A percentile compares a stretch with the other conserved stretches of the same genome.
These are phyloP conservation scores for Uropetala carovei DNA, from an alignment of 2,888 invertebrate genomes.

Conservation along the genomic window DNA sequence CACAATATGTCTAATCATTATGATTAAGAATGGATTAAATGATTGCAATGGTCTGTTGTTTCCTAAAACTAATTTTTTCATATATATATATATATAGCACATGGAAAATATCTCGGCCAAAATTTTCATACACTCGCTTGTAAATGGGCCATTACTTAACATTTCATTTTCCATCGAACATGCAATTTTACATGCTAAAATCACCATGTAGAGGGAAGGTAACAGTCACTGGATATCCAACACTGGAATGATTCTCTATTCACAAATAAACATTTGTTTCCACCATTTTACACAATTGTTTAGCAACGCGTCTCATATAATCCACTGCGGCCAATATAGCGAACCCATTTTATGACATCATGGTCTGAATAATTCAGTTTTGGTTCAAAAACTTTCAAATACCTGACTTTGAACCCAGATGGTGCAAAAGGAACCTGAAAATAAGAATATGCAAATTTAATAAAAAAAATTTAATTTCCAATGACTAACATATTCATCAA, in stretches of 20 bases:
- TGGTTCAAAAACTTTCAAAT: conserved; percentile 99
- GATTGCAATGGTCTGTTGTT: conserved; percentile 20
- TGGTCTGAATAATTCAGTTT: conserved; percentile 99
- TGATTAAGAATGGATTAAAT: conserved; percentile 31
- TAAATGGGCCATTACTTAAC: conserved; percentile 23
- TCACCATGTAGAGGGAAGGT: conserved; percentile 41
- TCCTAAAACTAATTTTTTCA: conserved; percentile 43
- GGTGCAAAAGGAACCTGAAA: conserved; percentile 97
- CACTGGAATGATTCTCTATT: conserved; percentile 63
- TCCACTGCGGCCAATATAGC: conserved; percentile 99
- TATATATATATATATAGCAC: conserved; percentile 3
- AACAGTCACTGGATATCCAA: conserved; percentile 61
- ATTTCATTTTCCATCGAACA: conserved; percentile 49
- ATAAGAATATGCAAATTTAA: conserved; percentile 27
- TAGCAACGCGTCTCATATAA: conserved; percentile 99
- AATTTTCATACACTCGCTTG: neutral
- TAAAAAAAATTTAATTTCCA: neutral
- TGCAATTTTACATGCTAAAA: conserved; percentile 47
- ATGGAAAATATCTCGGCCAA: conserved; percentile 46
- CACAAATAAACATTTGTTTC: conserved; percentile 40
- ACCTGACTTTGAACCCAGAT: conserved; percentile 99
- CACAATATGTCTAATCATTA: conserved; percentile 44
- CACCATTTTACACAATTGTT: conserved; percentile 70
- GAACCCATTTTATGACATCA: conserved; percentile 99
- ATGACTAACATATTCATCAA: neutral